A percentile compares a stretch with the other conserved stretches of the same genome.
phyloP scores from a whole-genome alignment of 1,140 invertebrate genomes.

The Sinella curviseta region DNA sequence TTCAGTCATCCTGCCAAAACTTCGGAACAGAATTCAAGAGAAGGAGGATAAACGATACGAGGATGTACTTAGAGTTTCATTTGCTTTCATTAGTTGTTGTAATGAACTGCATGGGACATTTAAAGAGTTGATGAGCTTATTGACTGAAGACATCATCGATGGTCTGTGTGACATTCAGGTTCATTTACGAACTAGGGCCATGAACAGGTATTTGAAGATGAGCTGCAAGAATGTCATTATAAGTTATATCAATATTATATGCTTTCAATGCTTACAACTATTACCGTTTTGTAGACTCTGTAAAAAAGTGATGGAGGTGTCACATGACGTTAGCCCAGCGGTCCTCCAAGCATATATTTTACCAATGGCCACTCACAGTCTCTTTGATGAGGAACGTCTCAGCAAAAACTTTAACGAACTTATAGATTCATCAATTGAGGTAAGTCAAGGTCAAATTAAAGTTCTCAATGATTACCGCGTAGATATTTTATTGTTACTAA shows the following conservation, averaged over 20 bases:
- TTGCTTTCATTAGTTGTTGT: slow-evolving; percentile 21
- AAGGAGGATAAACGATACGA: slow-evolving; percentile 32
- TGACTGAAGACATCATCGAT: slow-evolving; percentile 25
- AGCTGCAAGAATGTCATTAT: too few relatives aligned
- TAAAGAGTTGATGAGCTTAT: slow-evolving; percentile 29
- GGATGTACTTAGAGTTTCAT: slow-evolving; percentile 23
- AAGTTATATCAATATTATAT: too few relatives aligned
- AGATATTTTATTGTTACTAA: not conserved
- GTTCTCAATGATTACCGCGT: not conserved
- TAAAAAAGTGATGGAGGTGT: slow-evolving; percentile 29
- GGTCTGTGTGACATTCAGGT: slow-evolving; percentile 31
- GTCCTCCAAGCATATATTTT: slow-evolving; percentile 19
- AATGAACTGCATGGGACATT: slow-evolving; percentile 31
- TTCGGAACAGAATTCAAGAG: slow-evolving; percentile 27
- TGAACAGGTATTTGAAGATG: slow-evolving; percentile 37
- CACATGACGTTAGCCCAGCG: slow-evolving; percentile 6
- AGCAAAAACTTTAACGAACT: slow-evolving; percentile 29
- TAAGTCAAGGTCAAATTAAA: not conserved
- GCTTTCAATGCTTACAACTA: not conserved
- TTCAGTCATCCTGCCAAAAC: slow-evolving; percentile 25
- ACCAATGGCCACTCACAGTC: slow-evolving; percentile 29
- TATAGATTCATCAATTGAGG: slow-evolving; percentile 33
- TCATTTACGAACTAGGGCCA: slow-evolving; percentile 29
- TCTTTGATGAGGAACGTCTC: slow-evolving; percentile 23
- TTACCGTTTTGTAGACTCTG: slow-evolving; percentile 20